These are phyloP conservation scores for Ctenochaetus hawaiiensis DNA, from an alignment of 2,797 vertebrate genomes.

Conservation along the genomic window DNA sequence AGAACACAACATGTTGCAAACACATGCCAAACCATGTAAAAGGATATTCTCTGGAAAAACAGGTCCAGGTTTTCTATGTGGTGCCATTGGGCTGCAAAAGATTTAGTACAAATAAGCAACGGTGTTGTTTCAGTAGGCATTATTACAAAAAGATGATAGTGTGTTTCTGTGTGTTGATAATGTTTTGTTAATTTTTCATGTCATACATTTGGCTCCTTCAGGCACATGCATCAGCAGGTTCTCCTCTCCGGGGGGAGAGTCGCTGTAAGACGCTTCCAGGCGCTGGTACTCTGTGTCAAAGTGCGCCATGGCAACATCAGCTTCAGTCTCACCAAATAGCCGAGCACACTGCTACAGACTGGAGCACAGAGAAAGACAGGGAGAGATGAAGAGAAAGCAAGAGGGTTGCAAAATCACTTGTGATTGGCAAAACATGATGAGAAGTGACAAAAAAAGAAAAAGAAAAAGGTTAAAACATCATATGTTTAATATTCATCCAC, in stretches of 20 bases:
- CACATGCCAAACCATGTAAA: constrained; percentile 51
- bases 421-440: neutral
- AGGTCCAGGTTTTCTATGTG: constrained; percentile 99
- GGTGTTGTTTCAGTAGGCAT: neutral
- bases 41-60: constrained; percentile 99
- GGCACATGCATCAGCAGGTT: constrained; percentile 95
- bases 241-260: constrained; percentile 95
- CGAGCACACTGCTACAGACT: constrained; percentile 67
- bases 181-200: constrained; percentile 18
- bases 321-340: constrained; percentile 64
- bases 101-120: constrained; percentile 24
- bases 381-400: constrained; percentile 10
- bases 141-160: neutral
- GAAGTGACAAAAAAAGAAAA: neutral
- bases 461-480: neutral
- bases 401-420: neutral
- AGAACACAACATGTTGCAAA: neutral
- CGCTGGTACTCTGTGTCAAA: constrained; percentile 97
- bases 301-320: constrained; percentile 88
- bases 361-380: constrained; percentile 4
- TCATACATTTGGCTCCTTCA: constrained; percentile 95
- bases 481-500: constrained; percentile 4
- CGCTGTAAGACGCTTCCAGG: constrained; percentile 94
- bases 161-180: neutral
- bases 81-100: constrained; percentile 93